Percentiles rank a stretch among this genome's conserved stretches.
Evolutionary conservation across 2,113 vertebrate species (phyloP).

Genomic region (Megaleporinus macrocephalus): DNA sequence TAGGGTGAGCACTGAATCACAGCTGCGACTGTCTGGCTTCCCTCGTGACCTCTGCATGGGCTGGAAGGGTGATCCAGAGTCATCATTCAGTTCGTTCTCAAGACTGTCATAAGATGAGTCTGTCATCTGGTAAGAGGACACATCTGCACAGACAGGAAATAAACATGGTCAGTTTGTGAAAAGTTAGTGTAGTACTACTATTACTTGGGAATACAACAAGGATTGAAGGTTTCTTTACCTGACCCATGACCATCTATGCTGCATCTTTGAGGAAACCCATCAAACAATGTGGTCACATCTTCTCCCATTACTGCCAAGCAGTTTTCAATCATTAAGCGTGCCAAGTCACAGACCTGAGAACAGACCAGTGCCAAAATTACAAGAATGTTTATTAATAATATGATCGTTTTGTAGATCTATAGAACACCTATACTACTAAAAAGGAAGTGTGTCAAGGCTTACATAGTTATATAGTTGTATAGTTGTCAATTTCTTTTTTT

Average conservation of each 20-base stretch:
- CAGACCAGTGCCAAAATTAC: not conserved
- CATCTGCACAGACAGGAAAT: constrained; percentile 75
- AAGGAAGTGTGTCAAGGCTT: too few relatives aligned
- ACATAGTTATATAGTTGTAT: too few relatives aligned
- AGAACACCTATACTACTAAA: not conserved
- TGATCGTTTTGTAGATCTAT: not conserved
- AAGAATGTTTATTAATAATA: not conserved
- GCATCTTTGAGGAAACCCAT: constrained; percentile 79
- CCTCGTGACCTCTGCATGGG: constrained; percentile 68
- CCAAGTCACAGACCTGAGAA: constrained; percentile 85
- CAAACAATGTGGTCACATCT: constrained; percentile 83
- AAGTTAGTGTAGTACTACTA: not conserved
- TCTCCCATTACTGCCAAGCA: constrained; percentile 86
- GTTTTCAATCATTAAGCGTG: constrained; percentile 92
- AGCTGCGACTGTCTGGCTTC: constrained; percentile 84
- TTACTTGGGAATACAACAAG: not conserved
- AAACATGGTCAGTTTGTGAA: not conserved
- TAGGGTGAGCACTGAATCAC: constrained; percentile 89
- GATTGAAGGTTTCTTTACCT: constrained; percentile 73
- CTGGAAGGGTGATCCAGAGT: constrained; percentile 78
- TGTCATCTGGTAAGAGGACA: constrained; percentile 84
- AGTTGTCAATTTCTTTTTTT: too few relatives aligned
- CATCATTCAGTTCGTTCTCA: constrained; percentile 87
- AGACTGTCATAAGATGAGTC: constrained; percentile 95
- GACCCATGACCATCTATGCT: constrained; percentile 74